phyloP scores from a whole-genome alignment of 2,113 vertebrate genomes.

The Melanostigma gelatinosum region DNA sequence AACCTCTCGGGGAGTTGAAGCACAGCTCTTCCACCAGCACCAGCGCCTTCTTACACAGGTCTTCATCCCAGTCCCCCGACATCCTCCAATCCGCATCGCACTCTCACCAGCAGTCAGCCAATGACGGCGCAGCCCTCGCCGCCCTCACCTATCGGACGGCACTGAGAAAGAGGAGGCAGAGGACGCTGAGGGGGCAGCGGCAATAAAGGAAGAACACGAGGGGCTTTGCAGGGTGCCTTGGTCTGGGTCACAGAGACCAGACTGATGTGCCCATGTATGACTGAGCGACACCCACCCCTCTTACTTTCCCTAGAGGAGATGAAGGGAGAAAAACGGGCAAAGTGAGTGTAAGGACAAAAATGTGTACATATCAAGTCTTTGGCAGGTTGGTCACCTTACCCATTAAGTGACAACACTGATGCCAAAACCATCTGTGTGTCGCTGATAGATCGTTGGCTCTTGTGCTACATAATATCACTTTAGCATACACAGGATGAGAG shows the following conservation, averaged over 20 bases:
- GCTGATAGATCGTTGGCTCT: constrained; percentile 49
- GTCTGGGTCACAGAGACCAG: constrained; percentile 66
- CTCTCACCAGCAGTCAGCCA: constrained; percentile 79
- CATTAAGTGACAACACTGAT: constrained; percentile 43
- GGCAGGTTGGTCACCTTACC: constrained; percentile 58
- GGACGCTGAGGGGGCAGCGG: constrained; percentile 9
- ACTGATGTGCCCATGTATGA: constrained; percentile 54
- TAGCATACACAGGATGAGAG: constrained; percentile 17
- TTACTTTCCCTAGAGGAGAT: constrained; percentile 52
- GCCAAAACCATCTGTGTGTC: constrained; percentile 53
- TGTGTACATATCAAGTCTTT: constrained; percentile 53
- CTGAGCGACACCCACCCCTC: constrained; percentile 55
- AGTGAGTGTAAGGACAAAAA: constrained; percentile 40
- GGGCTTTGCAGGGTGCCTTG: constrained; percentile 45
- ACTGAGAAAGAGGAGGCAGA: constrained; percentile 17
- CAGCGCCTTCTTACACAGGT: constrained; percentile 89
- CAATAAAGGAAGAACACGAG: constrained; percentile 15
- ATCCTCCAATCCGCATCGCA: constrained; percentile 89
- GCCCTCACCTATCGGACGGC: constrained; percentile 73
- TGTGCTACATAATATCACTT: constrained; percentile 26
- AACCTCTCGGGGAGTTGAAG: constrained; percentile 80
- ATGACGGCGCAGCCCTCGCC: constrained; percentile 76
- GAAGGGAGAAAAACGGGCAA: constrained; percentile 40
- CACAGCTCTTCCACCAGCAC: constrained; percentile 90
- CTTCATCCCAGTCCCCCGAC: constrained; percentile 95